phyloP scores from a whole-genome alignment of 1,140 invertebrate genomes.

The Drosophila melanica region DNA sequence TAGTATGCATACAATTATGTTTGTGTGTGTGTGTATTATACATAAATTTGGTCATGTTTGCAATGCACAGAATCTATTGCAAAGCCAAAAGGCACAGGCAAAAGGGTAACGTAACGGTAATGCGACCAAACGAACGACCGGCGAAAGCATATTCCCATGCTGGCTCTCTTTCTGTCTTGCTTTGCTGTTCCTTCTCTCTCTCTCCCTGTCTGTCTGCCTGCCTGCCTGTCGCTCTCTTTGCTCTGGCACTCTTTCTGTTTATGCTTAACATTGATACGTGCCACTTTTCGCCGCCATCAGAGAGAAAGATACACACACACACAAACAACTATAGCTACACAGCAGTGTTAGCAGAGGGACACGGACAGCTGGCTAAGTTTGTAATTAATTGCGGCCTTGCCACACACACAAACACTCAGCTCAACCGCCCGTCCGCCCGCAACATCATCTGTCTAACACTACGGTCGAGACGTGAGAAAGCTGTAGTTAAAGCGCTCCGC shows the following conservation, averaged over 20 bases:
- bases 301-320: slow-evolving; percentile 38
- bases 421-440: slow-evolving; percentile 8
- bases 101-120: slow-evolving; percentile 48
- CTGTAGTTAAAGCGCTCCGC: slow-evolving; percentile 29
- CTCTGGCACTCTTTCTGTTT: slow-evolving; percentile 60
- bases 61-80: slow-evolving; percentile 44
- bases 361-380: slow-evolving; percentile 74
- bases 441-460: slow-evolving; percentile 6
- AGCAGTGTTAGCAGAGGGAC: slow-evolving; percentile 25
- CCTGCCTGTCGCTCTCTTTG: slow-evolving; percentile 33
- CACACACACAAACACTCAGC: slow-evolving; percentile 33
- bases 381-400: slow-evolving; percentile 80
- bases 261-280: slow-evolving; percentile 80
- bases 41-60: slow-evolving; percentile 34
- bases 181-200: slow-evolving; percentile 11
- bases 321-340: slow-evolving; percentile 4
- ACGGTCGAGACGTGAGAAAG: slow-evolving; percentile 41
- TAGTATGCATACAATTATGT: slow-evolving; percentile 12
- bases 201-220: slow-evolving; percentile 2
- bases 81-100: slow-evolving; percentile 12
- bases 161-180: slow-evolving; percentile 8
- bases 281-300: slow-evolving; percentile 58
- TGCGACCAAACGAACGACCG: slow-evolving; percentile 24
- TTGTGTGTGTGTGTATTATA: slow-evolving; percentile 25
- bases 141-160: slow-evolving; percentile 48